Evolutionary conservation across 2,797 vertebrate species (phyloP), one percentile per base, ranked within the genome.

Genomic region (Anabas testudineus): DNA sequence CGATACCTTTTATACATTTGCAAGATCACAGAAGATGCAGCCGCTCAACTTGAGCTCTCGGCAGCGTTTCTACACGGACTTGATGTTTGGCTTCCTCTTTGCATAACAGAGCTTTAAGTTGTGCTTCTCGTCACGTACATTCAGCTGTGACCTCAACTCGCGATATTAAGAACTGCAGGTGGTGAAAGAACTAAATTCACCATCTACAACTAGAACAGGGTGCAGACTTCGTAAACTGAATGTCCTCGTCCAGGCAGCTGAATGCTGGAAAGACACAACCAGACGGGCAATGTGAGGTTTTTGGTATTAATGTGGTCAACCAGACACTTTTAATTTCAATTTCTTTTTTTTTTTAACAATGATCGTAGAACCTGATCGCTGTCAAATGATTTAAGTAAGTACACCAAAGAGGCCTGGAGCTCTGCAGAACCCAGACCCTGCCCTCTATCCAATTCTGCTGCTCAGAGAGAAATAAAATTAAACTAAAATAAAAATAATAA

Each of bases 291-390:
- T 51, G 62, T 47, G 53, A 59, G 67, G 37, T 19, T 62, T 83
- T 91, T 88, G 86, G 84, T 88, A 87, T 88, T 86, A 76, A 88
- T 82, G 80, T 87, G 83, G 87, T 88, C 90, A 87, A 88, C 84
- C 90, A 90, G 87, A 90, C 85, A 87, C 78, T 88, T 90, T 92
- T 87, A 91, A 87, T 90, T 89, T 88, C 56, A 79, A 52, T 36
- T 74, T 49, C 36, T 65, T 26, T 68, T 51, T 79, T 81, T 61
- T 78, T 82, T 57, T 7, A 90, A 88, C 88, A 86, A 89, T 85
- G 80, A 89, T 88, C 78, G 34, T 75, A 83, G 74, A 91, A 88
- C 74, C 87, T 76, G 79, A 90, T 86, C 67, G 67, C 79, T 84
- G 80, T 81, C 84, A 76, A 79, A 76, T 78, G 75, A 88, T 89